Conservation (phyloP, 2,797 vertebrate species). For the Danio aesculapii region DNA sequence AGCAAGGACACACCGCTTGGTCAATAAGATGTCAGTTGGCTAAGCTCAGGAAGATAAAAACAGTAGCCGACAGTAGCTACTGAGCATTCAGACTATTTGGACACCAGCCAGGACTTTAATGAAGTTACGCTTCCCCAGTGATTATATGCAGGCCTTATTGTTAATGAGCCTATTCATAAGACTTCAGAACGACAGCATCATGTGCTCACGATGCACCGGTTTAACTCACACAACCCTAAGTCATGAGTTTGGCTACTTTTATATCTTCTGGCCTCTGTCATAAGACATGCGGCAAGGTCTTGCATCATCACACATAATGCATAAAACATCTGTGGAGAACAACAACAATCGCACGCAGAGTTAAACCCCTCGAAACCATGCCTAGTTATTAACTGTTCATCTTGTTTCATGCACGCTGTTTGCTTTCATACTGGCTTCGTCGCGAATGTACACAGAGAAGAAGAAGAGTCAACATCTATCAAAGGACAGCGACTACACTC, state of each 20-base stretch:
- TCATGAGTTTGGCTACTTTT: constrained; percentile 8
- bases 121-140: constrained; percentile 43
- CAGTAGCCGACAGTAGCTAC: not conserved
- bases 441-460: constrained; percentile 34
- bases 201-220: constrained; percentile 10
- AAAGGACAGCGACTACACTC: constrained; percentile 37
- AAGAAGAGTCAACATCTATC: constrained; percentile 46
- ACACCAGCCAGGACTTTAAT: constrained; percentile 40
- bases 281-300: constrained; percentile 19
- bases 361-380: constrained; percentile 2
- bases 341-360: constrained; percentile 1
- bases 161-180: constrained; percentile 50
- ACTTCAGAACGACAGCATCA: constrained; percentile 23
- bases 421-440: constrained; percentile 27
- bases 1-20: not conserved
- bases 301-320: not conserved
- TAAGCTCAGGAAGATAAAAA: constrained; percentile 22
- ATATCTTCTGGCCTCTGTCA: constrained; percentile 7
- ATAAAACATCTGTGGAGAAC: not conserved
- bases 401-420: constrained; percentile 12
- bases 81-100: constrained; percentile 33
- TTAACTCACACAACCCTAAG: constrained; percentile 13
- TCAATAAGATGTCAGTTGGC: constrained; percentile 10
- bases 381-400: constrained; percentile 34
- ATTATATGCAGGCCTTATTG: constrained; percentile 32